Conservation (phyloP, 2,888 invertebrate genomes). For the Notocelia uddmanniana region DNA sequence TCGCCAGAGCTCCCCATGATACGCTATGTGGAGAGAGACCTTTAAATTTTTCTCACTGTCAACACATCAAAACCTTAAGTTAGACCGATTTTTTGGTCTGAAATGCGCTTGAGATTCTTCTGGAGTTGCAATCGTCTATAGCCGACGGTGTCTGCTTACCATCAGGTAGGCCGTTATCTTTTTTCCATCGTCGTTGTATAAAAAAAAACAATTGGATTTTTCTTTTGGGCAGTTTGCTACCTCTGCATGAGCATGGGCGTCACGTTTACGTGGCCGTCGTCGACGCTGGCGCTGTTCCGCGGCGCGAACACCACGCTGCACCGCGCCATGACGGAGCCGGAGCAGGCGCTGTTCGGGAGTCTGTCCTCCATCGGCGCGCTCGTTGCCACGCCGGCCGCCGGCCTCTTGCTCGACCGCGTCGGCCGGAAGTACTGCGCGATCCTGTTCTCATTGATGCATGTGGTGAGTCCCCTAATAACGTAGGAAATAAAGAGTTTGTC, state of each 20-base stretch:
- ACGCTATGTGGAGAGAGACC: no score
- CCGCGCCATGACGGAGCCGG: slow-evolving; percentile 66
- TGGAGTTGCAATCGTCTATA: no score
- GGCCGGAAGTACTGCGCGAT: slow-evolving; percentile 25
- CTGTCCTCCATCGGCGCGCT: slow-evolving; percentile 57
- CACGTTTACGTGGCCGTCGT: slow-evolving; percentile 70
- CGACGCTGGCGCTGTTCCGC: slow-evolving; percentile 65
- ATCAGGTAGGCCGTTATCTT: no score
- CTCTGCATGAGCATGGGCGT: slow-evolving; percentile 65
- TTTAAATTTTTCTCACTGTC: no score
- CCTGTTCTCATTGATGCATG: slow-evolving; percentile 30
- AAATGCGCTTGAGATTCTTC: no score
- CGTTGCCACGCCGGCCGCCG: slow-evolving; percentile 21
- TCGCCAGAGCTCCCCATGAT: no score
- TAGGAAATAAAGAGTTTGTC: no score
- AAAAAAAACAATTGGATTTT: no score
- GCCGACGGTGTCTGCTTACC: no score
- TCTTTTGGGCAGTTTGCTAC: slow-evolving; percentile 68
- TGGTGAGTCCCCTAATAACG: slow-evolving; percentile 2
- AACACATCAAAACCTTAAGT: no score
- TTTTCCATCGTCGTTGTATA: no score
- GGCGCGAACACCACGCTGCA: slow-evolving; percentile 67
- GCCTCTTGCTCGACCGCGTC: slow-evolving; percentile 16
- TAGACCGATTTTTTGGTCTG: no score
- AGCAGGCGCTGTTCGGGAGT: slow-evolving; percentile 66